phyloP scores from a whole-genome alignment of 1,140 invertebrate genomes.

The Dendrolimus punctatus region DNA sequence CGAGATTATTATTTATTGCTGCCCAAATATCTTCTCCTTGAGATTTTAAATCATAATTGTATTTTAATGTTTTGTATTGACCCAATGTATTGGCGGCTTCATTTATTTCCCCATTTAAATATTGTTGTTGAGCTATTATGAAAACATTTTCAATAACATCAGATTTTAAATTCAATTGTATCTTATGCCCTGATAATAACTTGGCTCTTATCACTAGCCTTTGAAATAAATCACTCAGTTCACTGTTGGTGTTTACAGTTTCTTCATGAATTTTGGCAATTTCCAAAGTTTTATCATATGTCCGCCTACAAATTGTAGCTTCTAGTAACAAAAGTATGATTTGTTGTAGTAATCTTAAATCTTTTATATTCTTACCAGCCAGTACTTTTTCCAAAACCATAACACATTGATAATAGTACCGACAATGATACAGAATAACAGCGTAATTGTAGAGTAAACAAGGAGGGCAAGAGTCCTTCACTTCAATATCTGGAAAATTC shows the following conservation, averaged over 20 bases:
- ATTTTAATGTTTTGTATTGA: slow-evolving; percentile 62
- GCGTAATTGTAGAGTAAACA: slow-evolving; percentile 87
- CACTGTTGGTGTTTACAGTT: slow-evolving; percentile 38
- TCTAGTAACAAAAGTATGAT: slow-evolving; percentile 68
- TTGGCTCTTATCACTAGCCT: slow-evolving; percentile 66
- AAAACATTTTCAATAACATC: slow-evolving; percentile 63
- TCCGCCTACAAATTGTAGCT: slow-evolving; percentile 52
- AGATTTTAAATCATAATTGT: slow-evolving; percentile 51
- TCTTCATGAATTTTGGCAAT: slow-evolving; percentile 49
- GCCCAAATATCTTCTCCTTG: slow-evolving; percentile 72
- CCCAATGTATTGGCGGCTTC: slow-evolving; percentile 71
- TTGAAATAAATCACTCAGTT: slow-evolving; percentile 57
- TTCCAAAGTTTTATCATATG: slow-evolving; percentile 54
- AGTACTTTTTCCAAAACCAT: slow-evolving; percentile 77
- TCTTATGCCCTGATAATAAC: slow-evolving; percentile 65
- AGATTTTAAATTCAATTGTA: slow-evolving; percentile 61
- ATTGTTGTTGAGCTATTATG: slow-evolving; percentile 73
- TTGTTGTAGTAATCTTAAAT: slow-evolving; percentile 51
- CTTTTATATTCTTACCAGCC: slow-evolving; percentile 49
- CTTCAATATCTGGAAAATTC: slow-evolving; percentile 62
- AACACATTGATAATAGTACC: slow-evolving; percentile 83
- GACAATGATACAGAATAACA: slow-evolving; percentile 84
- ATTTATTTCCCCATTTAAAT: slow-evolving; percentile 72
- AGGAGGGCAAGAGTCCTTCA: slow-evolving; percentile 60
- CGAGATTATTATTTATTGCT: slow-evolving; percentile 92